These are phyloP conservation scores for Meleagris gallopavo DNA, from an alignment of 2,113 vertebrate species.

Conservation along the genomic window DNA sequence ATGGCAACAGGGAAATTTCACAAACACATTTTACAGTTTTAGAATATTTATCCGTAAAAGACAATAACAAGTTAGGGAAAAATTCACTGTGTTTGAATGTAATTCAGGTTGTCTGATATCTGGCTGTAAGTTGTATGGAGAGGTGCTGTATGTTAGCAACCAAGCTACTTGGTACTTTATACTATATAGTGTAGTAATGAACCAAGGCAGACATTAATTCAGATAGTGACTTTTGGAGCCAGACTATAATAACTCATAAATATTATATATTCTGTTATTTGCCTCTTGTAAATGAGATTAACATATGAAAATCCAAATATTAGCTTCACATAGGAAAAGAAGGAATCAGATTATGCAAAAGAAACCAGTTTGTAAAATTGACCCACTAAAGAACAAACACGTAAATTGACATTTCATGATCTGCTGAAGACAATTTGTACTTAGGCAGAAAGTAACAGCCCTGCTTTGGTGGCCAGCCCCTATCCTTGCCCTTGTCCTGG, in stretches of 20 bases:
- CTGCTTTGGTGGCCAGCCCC: not conserved
- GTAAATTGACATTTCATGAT: not conserved
- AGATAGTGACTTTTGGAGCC: not conserved
- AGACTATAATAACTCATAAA: conserved; percentile 39
- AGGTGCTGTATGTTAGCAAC: not conserved
- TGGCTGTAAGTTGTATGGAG: not conserved
- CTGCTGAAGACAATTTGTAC: not conserved
- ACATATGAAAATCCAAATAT: not conserved
- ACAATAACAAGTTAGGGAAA: not conserved
- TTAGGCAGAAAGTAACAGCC: not conserved
- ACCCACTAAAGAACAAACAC: not conserved
- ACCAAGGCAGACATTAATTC: conserved; percentile 40
- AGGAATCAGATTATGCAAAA: not conserved
- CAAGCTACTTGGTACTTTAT: not conserved
- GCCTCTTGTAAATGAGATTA: conserved; percentile 33
- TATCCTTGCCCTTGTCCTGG: not conserved
- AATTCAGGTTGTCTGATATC: not conserved
- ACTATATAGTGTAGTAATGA: not conserved
- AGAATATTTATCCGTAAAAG: not conserved
- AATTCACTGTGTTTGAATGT: not conserved
- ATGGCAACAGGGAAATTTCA: not conserved
- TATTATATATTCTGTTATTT: conserved; percentile 55
- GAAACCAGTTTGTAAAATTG: not conserved
- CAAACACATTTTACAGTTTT: not conserved
- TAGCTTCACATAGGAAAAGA: not conserved